phyloP scores from a whole-genome alignment of 2,888 invertebrate species.

The Agrilus biguttatus region DNA sequence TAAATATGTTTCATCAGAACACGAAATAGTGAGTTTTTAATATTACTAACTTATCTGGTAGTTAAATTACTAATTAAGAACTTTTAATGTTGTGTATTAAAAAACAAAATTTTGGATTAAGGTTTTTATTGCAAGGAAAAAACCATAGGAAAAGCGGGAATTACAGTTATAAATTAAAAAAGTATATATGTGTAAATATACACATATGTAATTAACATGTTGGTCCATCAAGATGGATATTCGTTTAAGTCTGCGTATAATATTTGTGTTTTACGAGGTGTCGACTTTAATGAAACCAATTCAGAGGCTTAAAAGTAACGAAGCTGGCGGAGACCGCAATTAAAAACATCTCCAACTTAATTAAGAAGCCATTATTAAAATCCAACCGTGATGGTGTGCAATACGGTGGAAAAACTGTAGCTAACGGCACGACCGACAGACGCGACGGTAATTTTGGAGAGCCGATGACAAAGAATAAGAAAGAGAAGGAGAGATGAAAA shows the following conservation, averaged over 20 bases:
- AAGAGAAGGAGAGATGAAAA: conserved; percentile 3
- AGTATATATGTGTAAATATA: too few relatives aligned
- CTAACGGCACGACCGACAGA: conserved; percentile 8
- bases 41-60: too few relatives aligned
- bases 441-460: conserved; percentile 5
- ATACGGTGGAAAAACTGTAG: conserved; percentile 21
- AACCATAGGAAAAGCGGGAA: too few relatives aligned
- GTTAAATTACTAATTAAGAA: too few relatives aligned
- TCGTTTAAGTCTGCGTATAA: conserved; percentile 11
- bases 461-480: conserved; percentile 1
- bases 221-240: background rate
- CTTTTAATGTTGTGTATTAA: too few relatives aligned
- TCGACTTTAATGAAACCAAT: conserved; percentile 30
- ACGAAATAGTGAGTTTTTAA: too few relatives aligned
- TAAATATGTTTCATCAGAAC: too few relatives aligned
- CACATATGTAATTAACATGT: too few relatives aligned
- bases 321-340: conserved; percentile 26
- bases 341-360: conserved; percentile 33
- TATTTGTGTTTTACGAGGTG: conserved; percentile 31
- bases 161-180: too few relatives aligned
- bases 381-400: conserved; percentile 18
- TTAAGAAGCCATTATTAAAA: conserved; percentile 33
- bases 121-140: too few relatives aligned
- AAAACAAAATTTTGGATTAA: too few relatives aligned
- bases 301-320: conserved; percentile 27